Percentiles rank a stretch among this genome's conserved stretches.
phyloP scores from a whole-genome alignment of 2,113 vertebrate species.

The Pomatostomus ruficeps region DNA sequence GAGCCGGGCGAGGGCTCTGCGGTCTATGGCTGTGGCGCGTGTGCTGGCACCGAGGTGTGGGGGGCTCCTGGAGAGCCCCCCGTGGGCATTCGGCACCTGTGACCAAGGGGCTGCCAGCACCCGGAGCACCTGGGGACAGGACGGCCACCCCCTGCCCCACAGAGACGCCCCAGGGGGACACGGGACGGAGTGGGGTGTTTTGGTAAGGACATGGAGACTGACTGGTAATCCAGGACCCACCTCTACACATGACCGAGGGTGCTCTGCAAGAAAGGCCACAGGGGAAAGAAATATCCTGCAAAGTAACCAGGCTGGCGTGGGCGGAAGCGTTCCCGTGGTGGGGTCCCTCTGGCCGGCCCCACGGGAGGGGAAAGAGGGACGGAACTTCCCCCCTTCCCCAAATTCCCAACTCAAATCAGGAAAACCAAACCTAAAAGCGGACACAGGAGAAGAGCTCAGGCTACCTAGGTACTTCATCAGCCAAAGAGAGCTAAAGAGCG shows the following conservation, averaged over 20 bases:
- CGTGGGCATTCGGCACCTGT: rapidly evolving
- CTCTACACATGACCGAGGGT: background rate
- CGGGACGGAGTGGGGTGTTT: background rate
- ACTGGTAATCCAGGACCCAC: conserved; percentile 38
- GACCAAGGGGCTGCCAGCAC: background rate
- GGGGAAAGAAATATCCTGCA: conserved; percentile 13
- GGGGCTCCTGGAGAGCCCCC: background rate
- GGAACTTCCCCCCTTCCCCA: background rate
- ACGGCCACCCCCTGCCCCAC: background rate
- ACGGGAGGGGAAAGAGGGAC: background rate
- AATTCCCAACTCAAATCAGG: background rate
- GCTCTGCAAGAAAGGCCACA: conserved; percentile 53
- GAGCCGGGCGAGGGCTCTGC: background rate
- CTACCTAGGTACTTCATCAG: conserved; percentile 43
- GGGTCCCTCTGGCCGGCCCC: background rate
- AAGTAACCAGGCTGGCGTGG: background rate
- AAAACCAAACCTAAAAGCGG: conserved; percentile 40
- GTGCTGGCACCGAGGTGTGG: background rate
- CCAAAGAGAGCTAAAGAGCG: conserved; percentile 36
- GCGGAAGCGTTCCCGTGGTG: background rate
- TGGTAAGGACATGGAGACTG: background rate
- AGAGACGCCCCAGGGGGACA: background rate
- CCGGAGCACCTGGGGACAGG: background rate
- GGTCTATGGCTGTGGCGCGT: background rate
- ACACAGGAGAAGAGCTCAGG: conserved; percentile 32